Base-by-base conservation (phyloP, 2,888 invertebrate species). In the Deilephila porcellus region DNA sequence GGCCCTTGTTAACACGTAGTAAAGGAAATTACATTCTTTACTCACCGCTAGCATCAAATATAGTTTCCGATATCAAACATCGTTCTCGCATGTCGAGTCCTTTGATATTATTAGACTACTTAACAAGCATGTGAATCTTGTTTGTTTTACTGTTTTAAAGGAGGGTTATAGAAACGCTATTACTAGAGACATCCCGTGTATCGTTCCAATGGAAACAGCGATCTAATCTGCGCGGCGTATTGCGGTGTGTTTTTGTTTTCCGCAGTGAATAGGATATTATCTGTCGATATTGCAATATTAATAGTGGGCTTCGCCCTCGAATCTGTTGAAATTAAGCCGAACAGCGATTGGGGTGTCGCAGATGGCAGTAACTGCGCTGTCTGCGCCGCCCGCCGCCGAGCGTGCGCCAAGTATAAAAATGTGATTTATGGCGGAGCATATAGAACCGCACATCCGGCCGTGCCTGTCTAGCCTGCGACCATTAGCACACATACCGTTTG, bases 1-100 rank as follows among this genome's bases (percentile, higher is more conserved):
- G 87, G 87, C 85, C 87, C 93, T 94, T 94, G 94, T 94, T 94
- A 94, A 93, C 94, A 94, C 93, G 90, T 92, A 91, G 92, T 93
- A 91, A 89, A 92, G 93, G 92, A 93, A 94, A 94, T 93, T 93
- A 93, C 92, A 90, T 93, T 93, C 91, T 91, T 92, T 89, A 90
- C 88, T 86, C 89, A 90, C 88, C 87, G 86, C 87, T 88, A 85
- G 86, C 84, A 82, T 88, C 90, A 87, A 90, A 89, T 87, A 88
- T 85, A 85, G 87, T 89, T 91, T 92, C 90, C 90, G 91, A 90
- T 93, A 92, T 92, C 90, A 90, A 92, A 90, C 91, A 89, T 89
- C 90, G 83, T 84, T 89, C 85, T 63, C 34, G 20, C n/a, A 34
- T 63, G 63, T 63, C 32, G 63, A 63, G 20, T 64, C 20, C 45